Conservation (phyloP, 2,797 vertebrate species). For the Geotrypetes seraphini region DNA sequence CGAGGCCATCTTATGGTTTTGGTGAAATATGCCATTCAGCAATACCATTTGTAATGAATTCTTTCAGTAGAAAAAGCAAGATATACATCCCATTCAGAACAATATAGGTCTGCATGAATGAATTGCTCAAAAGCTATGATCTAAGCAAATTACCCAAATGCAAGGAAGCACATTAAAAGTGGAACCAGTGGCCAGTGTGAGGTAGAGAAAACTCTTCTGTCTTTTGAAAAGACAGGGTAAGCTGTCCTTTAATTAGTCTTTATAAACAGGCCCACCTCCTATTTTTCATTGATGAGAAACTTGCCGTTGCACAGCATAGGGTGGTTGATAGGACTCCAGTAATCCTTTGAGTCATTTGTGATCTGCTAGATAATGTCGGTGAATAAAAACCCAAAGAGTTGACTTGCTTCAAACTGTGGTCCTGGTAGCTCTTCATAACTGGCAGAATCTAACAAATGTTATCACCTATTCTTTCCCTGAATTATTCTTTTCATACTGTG, state of each 20-base stretch:
- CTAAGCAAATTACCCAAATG: neutral
- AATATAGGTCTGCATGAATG: neutral
- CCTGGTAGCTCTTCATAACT: too few species aligned
- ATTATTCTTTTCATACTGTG: too few species aligned
- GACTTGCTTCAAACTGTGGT: too few species aligned
- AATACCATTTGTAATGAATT: neutral
- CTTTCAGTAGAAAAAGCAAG: neutral
- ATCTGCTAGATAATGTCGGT: too few species aligned
- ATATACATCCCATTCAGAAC: neutral
- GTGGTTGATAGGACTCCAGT: neutral
- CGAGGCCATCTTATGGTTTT: neutral
- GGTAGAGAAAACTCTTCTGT: neutral
- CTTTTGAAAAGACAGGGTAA: neutral
- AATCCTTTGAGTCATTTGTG: neutral
- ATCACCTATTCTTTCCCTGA: too few species aligned
- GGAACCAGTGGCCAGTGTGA: too few species aligned
- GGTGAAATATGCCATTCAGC: constrained; percentile 7
- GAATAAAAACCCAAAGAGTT: too few species aligned
- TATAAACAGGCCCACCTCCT: too few species aligned
- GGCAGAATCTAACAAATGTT: too few species aligned
- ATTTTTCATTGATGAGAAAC: neutral
- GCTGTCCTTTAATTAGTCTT: neutral
- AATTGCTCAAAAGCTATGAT: neutral
- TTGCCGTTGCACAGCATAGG: neutral
- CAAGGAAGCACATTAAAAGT: neutral